Evolutionary conservation across 1,140 invertebrate species (phyloP).

Genomic region (Bombus terrestris): DNA sequence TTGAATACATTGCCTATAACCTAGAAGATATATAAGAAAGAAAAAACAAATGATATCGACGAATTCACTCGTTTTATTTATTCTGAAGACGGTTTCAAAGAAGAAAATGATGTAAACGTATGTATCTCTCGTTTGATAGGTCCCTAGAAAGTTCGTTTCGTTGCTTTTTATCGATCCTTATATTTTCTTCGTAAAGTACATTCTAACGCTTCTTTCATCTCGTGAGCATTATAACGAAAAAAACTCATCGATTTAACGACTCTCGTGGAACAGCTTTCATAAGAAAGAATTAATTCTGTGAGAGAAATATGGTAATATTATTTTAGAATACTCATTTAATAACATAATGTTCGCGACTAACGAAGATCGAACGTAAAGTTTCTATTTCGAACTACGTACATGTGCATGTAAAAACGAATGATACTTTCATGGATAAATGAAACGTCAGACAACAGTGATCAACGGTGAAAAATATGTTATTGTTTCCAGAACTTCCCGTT

Average conservation of each 20-base stretch:
- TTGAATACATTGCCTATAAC: not conserved
- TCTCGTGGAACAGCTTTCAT: not conserved
- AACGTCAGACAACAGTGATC: not conserved
- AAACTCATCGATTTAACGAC: too few relatives aligned
- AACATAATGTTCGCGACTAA: not conserved
- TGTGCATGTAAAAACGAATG: not conserved
- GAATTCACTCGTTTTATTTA: not conserved
- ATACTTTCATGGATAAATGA: conserved; percentile 16
- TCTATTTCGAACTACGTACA: not conserved
- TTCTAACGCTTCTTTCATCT: not conserved
- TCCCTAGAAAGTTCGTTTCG: not conserved
- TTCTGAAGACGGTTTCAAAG: rapidly evolving
- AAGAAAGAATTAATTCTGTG: not conserved
- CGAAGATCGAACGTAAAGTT: too few relatives aligned
- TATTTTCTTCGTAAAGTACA: not conserved
- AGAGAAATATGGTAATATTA: not conserved
- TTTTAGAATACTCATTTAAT: not conserved
- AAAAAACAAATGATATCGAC: not conserved
- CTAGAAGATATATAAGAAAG: not conserved
- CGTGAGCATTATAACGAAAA: too few relatives aligned
- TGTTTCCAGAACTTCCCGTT: conserved; percentile 10
- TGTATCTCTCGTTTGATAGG: not conserved
- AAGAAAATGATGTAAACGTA: not conserved
- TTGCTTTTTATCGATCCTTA: not conserved
- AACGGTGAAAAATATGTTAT: conserved; percentile 18